Evolutionary conservation across 1,140 invertebrate species (phyloP).

Genomic region (Ganaspis sp.): DNA sequence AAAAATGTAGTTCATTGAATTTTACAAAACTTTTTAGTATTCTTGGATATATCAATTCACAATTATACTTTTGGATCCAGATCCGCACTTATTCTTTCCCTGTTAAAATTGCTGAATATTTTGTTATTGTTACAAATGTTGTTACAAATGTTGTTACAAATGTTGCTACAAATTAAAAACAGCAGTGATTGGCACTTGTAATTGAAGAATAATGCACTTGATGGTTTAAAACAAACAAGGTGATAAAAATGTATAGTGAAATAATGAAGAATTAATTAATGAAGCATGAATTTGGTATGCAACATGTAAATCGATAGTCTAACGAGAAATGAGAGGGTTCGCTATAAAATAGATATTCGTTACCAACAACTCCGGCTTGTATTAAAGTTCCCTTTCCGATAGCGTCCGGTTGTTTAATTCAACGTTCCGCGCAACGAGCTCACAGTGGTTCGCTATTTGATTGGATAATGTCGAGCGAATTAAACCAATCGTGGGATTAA

Average conservation of each 20-base stretch:
- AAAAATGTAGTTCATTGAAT: too few relatives aligned
- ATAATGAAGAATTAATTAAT: slow-evolving; percentile 16
- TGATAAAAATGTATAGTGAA: slow-evolving; percentile 9
- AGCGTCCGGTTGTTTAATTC: slow-evolving; percentile 56
- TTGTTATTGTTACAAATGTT: too few relatives aligned
- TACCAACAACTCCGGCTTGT: slow-evolving; percentile 29
- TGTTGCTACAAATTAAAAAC: too few relatives aligned
- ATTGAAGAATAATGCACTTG: not conserved
- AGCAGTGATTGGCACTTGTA: not conserved
- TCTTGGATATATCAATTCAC: too few relatives aligned
- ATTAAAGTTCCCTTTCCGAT: slow-evolving; percentile 26
- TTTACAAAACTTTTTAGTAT: too few relatives aligned
- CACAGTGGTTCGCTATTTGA: slow-evolving; percentile 57
- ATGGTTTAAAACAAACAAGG: slow-evolving; percentile 11
- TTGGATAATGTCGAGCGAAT: slow-evolving; percentile 69
- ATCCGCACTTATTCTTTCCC: too few relatives aligned
- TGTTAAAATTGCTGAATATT: too few relatives aligned
- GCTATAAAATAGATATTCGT: slow-evolving; percentile 29
- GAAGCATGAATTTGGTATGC: slow-evolving; percentile 11
- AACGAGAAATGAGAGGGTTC: slow-evolving; percentile 9
- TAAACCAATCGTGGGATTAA: slow-evolving; percentile 69
- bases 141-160: too few relatives aligned
- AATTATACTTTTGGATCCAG: too few relatives aligned
- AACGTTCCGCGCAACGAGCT: slow-evolving; percentile 43
- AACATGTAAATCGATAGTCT: slow-evolving; percentile 20